Percentiles rank a stretch among this genome's conserved stretches.
phyloP scores from a whole-genome alignment of 2,113 vertebrate genomes.

The Vulpes lagopus region DNA sequence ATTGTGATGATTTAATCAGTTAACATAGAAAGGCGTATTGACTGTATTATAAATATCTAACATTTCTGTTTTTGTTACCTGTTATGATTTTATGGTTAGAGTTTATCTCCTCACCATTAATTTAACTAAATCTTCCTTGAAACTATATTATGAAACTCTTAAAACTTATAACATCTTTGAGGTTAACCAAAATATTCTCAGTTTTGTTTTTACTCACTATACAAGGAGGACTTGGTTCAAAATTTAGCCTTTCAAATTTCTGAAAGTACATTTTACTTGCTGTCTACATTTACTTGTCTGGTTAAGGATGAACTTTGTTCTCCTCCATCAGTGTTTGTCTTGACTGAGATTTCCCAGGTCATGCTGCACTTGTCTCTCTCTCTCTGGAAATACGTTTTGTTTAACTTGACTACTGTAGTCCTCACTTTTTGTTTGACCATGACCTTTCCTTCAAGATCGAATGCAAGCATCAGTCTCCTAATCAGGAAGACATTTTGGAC shows the following conservation, averaged over 20 bases:
- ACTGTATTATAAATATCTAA: neutral
- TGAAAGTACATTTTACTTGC: neutral
- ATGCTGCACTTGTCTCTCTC: neutral
- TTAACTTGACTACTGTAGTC: neutral
- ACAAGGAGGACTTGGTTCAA: neutral
- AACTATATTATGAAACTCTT: neutral
- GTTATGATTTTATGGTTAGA: neutral
- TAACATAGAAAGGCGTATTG: neutral
- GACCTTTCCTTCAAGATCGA: neutral
- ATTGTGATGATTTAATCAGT: neutral
- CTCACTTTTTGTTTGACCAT: neutral
- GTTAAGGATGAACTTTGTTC: neutral
- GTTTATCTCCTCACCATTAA: neutral
- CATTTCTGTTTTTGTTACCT: neutral
- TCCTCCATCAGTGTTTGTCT: neutral
- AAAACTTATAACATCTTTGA: neutral
- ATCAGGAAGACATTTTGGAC: neutral
- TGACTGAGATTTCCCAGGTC: neutral
- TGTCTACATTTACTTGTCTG: neutral
- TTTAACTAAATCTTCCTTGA: neutral
- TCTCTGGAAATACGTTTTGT: neutral
- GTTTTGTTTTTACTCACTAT: neutral
- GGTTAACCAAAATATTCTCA: neutral
- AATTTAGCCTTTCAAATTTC: neutral
- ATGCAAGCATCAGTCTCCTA: neutral